These are phyloP conservation scores for Oenanthe oenanthe DNA, from an alignment of 2,113 vertebrate species.

Conservation along the genomic window DNA sequence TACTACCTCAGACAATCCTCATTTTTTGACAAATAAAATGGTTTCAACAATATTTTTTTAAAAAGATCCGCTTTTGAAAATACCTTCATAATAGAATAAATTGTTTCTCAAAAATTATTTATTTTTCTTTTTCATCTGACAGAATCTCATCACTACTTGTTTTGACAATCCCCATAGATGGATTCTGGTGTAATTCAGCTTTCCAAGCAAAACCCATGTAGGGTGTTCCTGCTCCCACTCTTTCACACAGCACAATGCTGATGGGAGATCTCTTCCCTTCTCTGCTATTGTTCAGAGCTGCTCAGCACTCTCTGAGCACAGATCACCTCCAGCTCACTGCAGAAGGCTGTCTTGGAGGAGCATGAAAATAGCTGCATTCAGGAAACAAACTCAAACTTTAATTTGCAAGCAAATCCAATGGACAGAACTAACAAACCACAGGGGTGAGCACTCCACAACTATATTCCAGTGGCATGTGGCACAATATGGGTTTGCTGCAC, in stretches of 20 bases:
- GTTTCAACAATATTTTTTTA: neutral
- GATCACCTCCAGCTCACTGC: neutral
- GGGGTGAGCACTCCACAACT: fast-evolving
- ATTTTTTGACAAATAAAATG: neutral
- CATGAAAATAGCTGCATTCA: neutral
- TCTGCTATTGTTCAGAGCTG: neutral
- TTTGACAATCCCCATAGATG: neutral
- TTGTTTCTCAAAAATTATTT: fast-evolving
- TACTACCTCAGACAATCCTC: neutral
- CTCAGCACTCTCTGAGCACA: neutral
- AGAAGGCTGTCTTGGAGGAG: neutral
- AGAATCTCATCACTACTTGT: neutral
- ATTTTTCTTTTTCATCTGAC: neutral
- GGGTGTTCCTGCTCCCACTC: fast-evolving
- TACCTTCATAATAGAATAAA: neutral
- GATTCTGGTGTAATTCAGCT: neutral
- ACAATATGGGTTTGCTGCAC: neutral
- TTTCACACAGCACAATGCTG: neutral
- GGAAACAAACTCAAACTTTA: neutral
- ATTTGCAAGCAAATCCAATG: neutral
- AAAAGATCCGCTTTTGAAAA: neutral
- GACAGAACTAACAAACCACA: neutral
- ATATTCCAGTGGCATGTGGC: fast-evolving
- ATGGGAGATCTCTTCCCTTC: fast-evolving
- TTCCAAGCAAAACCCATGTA: neutral